Conservation (phyloP, 2,888 invertebrate species). For the Acanthococcus lagerstroemiae region DNA sequence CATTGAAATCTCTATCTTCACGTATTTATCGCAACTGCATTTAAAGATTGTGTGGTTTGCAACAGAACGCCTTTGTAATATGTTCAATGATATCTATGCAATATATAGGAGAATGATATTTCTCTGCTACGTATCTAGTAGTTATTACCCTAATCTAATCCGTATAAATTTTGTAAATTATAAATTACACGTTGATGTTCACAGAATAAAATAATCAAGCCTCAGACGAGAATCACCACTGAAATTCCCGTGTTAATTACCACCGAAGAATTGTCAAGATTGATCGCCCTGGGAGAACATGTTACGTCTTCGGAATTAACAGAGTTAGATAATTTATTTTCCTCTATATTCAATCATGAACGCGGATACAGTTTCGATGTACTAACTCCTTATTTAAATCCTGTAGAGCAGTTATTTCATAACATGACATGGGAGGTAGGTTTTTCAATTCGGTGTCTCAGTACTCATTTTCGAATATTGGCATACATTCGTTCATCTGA, state of each 20-base stretch:
- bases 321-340: constrained; percentile 5
- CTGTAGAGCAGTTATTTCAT: neutral
- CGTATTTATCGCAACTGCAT: too few species aligned
- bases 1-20: too few species aligned
- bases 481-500: too few species aligned
- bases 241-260: constrained; percentile 21
- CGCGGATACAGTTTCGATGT: constrained; percentile 16
- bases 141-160: neutral
- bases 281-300: neutral
- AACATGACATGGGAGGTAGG: constrained; percentile 3
- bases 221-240: neutral
- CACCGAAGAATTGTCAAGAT: constrained; percentile 7
- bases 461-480: too few species aligned
- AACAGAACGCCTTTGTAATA: too few species aligned
- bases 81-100: too few species aligned
- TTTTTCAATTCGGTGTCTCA: too few species aligned
- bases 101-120: too few species aligned
- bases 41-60: too few species aligned
- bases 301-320: neutral
- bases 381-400: constrained; percentile 11
- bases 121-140: neutral
- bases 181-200: too few species aligned
- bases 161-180: neutral
- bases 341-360: neutral
- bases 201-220: constrained; percentile 6